Conservation (phyloP, 53 echinoderm and acorn worm genomes). For the Zoroaster sp. region DNA sequence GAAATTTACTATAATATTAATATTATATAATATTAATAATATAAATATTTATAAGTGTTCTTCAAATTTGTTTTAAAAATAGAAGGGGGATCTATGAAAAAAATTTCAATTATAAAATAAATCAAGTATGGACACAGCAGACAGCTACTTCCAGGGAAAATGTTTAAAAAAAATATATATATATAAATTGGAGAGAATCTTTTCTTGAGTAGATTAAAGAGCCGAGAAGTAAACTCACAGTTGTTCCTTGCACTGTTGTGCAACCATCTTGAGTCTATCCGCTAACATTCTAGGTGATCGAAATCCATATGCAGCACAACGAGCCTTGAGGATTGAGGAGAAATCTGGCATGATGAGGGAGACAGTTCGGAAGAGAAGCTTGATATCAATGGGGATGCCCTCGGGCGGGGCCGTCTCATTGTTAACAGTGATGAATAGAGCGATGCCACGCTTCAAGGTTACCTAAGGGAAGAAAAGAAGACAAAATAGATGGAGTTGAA, state of each 20-base stretch:
- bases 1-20: no score
- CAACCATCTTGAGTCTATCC: slow-evolving; percentile 93
- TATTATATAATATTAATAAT: no score
- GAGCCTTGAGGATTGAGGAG: slow-evolving; percentile 91
- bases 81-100: neutral
- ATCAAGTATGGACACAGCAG: neutral
- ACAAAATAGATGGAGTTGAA: no score
- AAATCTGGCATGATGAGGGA: slow-evolving; percentile 79
- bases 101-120: no score
- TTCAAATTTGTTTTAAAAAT: no score
- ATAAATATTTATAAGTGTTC: no score
- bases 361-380: slow-evolving; percentile 94
- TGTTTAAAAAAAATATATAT: no score
- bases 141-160: no score
- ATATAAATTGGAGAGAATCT: no score
- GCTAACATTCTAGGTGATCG: slow-evolving; percentile 89
- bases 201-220: no score
- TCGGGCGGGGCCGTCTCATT: slow-evolving; percentile 52
- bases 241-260: slow-evolving; percentile 95
- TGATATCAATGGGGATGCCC: slow-evolving; percentile 81
- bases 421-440: slow-evolving; percentile 96
- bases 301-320: slow-evolving; percentile 95
- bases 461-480: slow-evolving; percentile 55
- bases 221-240: slow-evolving; percentile 67
- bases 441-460: slow-evolving; percentile 67